Evolutionary conservation across 2,797 vertebrate genomes (phyloP).

Genomic region (Myotis findleyi): DNA sequence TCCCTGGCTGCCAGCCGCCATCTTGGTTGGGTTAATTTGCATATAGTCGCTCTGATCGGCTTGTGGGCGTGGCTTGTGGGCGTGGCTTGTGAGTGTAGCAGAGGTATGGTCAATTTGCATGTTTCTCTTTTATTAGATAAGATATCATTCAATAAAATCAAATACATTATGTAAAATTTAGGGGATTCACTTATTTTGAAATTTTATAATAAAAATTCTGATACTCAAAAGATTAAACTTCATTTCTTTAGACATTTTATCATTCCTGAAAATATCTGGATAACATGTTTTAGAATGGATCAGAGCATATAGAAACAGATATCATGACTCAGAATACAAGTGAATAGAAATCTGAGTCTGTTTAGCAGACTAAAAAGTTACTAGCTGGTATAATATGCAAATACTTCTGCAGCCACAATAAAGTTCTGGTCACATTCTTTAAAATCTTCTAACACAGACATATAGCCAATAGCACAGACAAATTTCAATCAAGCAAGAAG

Average conservation of each 20-base stretch:
- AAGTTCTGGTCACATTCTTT: constrained; percentile 22
- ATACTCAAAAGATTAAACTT: neutral
- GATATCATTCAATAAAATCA: neutral
- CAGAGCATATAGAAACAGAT: neutral
- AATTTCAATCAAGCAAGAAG: constrained; percentile 49
- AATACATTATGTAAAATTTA: neutral
- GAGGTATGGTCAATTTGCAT: no score
- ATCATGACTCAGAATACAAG: neutral
- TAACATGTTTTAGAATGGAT: constrained; percentile 13
- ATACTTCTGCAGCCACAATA: neutral
- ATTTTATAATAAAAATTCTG: constrained; percentile 8
- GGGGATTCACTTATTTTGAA: constrained; percentile 9
- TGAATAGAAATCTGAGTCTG: neutral
- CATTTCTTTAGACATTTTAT: neutral
- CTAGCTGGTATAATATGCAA: neutral
- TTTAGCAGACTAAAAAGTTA: neutral
- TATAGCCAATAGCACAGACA: neutral
- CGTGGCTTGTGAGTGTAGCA: no score
- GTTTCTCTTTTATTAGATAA: no score
- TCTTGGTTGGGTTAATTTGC: no score
- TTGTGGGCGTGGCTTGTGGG: no score
- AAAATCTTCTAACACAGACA: neutral
- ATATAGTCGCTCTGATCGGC: no score
- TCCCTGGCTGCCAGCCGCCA: no score
- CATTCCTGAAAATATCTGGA: neutral